Evolutionary conservation across 2,113 vertebrate genomes (phyloP).

Genomic region (Regulus satrapa): DNA sequence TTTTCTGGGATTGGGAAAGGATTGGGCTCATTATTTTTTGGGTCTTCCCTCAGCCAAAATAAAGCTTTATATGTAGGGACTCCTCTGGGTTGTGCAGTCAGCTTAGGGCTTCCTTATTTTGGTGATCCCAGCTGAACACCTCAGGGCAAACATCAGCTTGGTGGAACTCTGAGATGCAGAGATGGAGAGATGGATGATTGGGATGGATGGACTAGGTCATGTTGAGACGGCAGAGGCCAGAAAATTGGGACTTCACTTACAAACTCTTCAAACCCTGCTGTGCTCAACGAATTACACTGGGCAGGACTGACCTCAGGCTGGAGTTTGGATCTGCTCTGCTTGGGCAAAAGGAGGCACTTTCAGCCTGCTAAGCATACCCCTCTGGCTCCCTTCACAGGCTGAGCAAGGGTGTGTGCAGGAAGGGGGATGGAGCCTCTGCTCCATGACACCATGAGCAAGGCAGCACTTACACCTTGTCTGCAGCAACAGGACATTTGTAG

Average conservation of each 20-base stretch:
- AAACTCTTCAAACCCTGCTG: rapidly evolving
- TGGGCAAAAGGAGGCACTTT: not conserved
- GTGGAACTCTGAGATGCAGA: not conserved
- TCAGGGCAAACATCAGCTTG: not conserved
- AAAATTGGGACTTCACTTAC: not conserved
- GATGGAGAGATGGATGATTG: not conserved
- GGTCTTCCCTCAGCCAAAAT: not conserved
- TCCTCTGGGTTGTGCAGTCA: not conserved
- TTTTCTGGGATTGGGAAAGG: not conserved
- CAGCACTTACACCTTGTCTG: not conserved
- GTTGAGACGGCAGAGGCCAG: not conserved
- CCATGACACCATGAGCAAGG: rapidly evolving
- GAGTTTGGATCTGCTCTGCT: not conserved
- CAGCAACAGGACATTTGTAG: rapidly evolving
- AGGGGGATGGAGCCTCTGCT: not conserved
- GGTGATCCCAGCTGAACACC: rapidly evolving
- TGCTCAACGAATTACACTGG: rapidly evolving
- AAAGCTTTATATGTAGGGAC: not conserved
- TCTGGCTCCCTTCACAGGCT: not conserved
- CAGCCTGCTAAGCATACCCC: not conserved
- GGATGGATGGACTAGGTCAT: not conserved
- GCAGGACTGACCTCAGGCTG: not conserved
- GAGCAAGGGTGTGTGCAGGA: not conserved
- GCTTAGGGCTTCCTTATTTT: not conserved
- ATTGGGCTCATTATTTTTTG: not conserved